Evolutionary conservation across 2,888 invertebrate species (phyloP).

Genomic region (Platycnemis pennipes): DNA sequence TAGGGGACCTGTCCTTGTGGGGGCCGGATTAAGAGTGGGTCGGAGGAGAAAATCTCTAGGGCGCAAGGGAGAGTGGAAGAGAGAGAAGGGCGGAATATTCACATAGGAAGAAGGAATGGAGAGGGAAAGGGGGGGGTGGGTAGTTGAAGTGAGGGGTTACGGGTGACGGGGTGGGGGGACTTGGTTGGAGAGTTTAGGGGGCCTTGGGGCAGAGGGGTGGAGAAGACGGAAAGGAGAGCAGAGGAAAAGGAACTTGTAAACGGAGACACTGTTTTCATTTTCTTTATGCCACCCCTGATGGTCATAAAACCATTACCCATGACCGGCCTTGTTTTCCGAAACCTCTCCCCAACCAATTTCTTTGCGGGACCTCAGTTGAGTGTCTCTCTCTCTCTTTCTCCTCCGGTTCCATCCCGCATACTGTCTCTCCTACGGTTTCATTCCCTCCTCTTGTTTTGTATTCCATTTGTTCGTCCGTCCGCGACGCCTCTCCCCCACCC

Average conservation of each 20-base stretch:
- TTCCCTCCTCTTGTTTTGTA: conserved; percentile 34
- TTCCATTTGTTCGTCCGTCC: neutral
- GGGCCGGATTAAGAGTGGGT: conserved; percentile 16
- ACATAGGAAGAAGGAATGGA: neutral
- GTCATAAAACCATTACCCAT: conserved; percentile 69
- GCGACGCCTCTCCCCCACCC: neutral
- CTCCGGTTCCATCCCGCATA: neutral
- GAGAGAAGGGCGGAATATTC: neutral
- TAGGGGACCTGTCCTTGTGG: neutral
- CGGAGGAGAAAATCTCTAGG: neutral
- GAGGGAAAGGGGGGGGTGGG: neutral
- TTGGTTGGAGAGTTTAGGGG: neutral
- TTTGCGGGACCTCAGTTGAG: conserved; percentile 11
- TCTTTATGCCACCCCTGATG: conserved; percentile 69
- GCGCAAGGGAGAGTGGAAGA: neutral
- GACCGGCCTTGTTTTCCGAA: conserved; percentile 69
- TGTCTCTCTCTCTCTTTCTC: neutral
- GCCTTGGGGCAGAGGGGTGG: neutral
- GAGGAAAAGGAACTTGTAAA: conserved; percentile 67
- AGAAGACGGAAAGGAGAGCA: neutral
- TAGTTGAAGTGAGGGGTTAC: neutral
- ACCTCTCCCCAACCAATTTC: conserved; percentile 65
- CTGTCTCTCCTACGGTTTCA: neutral
- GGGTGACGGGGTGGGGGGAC: neutral
- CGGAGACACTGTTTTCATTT: conserved; percentile 69